phyloP scores from a whole-genome alignment of 1,140 invertebrate species.

The Vollenhovia emeryi region DNA sequence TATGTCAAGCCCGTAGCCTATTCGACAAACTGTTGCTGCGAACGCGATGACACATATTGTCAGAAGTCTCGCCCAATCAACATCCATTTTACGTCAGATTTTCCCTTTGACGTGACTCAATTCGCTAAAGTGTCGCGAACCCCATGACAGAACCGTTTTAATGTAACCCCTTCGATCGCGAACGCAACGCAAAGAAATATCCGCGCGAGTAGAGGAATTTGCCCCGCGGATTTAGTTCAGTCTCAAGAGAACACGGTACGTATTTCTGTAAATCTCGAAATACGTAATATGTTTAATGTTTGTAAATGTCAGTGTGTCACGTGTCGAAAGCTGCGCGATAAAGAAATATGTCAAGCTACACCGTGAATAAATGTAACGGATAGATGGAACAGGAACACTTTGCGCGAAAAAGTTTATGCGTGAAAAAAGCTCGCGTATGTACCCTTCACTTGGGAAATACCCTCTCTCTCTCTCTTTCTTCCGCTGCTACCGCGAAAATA shows the following conservation, averaged over 20 bases:
- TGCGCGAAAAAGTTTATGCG: neutral
- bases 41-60: slow-evolving; percentile 28
- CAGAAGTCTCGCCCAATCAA: slow-evolving; percentile 43
- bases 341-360: neutral
- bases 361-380: neutral
- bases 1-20: neutral
- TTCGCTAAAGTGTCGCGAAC: neutral
- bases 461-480: neutral
- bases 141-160: slow-evolving; percentile 23
- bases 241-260: neutral
- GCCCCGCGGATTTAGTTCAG: neutral
- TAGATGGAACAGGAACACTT: neutral
- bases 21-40: slow-evolving; percentile 44
- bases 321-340: neutral
- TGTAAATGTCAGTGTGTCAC: neutral
- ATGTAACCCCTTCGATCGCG: neutral
- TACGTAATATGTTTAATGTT: neutral
- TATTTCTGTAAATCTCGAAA: too few relatives aligned
- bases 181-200: neutral
- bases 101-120: slow-evolving; percentile 32
- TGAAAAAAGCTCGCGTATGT: neutral
- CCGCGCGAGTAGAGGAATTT: neutral
- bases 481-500: neutral
- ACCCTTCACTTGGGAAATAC: neutral
- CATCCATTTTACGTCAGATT: slow-evolving; percentile 13